Base-by-base conservation (phyloP, 2,113 vertebrate species). In the Oreotrochilus melanogaster region DNA sequence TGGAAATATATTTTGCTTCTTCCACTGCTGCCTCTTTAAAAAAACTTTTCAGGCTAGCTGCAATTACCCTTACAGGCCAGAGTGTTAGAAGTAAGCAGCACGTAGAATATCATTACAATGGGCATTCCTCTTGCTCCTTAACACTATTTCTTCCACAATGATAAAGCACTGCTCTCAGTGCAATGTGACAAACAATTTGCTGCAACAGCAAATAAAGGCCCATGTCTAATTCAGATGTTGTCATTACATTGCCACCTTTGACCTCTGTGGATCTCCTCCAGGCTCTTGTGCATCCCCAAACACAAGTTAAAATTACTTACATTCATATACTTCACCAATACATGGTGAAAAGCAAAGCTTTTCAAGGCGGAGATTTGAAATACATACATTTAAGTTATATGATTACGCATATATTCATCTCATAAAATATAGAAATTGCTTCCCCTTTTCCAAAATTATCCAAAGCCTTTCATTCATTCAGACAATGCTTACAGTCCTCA, bases 401-500 rank as follows among this genome's bases (percentile, higher is more conserved):
- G 18, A 64, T 51, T 54, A 39, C 10, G 12, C 39, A 39, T 39
- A 85, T 45, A 86, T 47, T 47, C 18, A 47, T 47, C 50, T 88
- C 39, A 65, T 9, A 33, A 84, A 80, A 98, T 97, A 99, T 97
- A 14, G 33, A 92, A 98, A 82, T 98, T 31, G 30, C 83, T 61
- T 31, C 31, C 62, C 67, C 75, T 93, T 66, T 96, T 98, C 97
- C 98, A 98, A 95, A 98, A 98, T 85, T 98, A 97, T 2, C 89
- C 94, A 15, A 89, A 95, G 50, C 91, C 95, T 66, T 97, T 94
- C 57, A 95, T 92, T 89, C 98, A 83, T 1, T 98, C 98, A 45
- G 94, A 83, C 33, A 97, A 31, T 43, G 83, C 94, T 95, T 95
- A 91, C 98, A 98, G 87, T 98, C 96, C 7, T 65, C 74, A 18